A percentile compares a stretch with the other conserved stretches of the same genome.
Evolutionary conservation across 2,888 invertebrate species (phyloP).

Genomic region (Conistra vaccinii): DNA sequence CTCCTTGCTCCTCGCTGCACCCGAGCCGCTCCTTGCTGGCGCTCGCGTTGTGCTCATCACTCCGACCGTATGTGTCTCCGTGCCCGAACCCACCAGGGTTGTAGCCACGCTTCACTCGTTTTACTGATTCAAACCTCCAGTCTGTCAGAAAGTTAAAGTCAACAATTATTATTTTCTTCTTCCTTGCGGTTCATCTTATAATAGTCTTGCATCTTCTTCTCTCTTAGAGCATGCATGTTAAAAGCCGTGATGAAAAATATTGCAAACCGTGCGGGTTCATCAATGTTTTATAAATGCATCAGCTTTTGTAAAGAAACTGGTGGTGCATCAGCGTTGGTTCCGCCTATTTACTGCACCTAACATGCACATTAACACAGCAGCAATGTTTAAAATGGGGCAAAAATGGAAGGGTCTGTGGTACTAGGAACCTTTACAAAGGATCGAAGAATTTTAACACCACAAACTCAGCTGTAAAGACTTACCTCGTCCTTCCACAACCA

Average conservation of each 20-base stretch:
- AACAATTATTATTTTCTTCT: neutral
- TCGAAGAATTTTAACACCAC: neutral
- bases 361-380: neutral
- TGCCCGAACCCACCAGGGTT: constrained; percentile 69
- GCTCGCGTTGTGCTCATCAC: constrained; percentile 76
- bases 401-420: neutral
- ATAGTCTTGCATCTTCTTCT: neutral
- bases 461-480: constrained; percentile 4
- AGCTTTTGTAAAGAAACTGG: neutral
- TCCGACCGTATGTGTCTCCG: constrained; percentile 68
- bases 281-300: neutral
- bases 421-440: neutral
- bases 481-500: constrained; percentile 65
- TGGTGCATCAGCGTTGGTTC: neutral
- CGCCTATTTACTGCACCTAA: neutral
- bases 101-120: constrained; percentile 74
- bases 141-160: constrained; percentile 30
- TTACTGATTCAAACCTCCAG: constrained; percentile 62
- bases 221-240: neutral
- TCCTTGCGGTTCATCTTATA: neutral
- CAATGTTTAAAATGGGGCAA: neutral
- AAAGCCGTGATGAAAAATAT: neutral
- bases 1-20: constrained; percentile 67
- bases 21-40: constrained; percentile 71
- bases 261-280: neutral